Conservation (phyloP, 2,888 invertebrate genomes). For the Drosophila suboccidentalis region DNA sequence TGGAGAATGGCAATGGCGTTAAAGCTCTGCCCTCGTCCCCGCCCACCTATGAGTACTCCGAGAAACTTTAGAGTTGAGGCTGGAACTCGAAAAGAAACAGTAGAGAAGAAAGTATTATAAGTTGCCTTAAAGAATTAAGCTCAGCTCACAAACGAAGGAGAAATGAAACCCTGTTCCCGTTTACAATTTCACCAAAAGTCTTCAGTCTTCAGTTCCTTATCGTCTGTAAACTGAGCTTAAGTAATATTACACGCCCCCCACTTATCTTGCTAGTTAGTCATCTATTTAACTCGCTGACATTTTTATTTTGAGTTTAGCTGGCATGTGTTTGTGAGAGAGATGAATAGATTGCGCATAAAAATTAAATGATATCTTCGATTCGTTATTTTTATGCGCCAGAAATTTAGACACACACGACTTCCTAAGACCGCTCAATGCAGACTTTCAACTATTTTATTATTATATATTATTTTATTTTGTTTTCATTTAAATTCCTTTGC, state of each 20-base stretch:
- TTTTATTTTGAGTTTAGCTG: slow-evolving; percentile 50
- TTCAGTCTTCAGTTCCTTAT: too few relatives aligned
- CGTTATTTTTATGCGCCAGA: slow-evolving; percentile 77
- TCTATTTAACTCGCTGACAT: slow-evolving; percentile 44
- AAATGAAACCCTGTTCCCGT: background rate
- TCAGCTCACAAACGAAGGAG: background rate
- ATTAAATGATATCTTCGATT: slow-evolving; percentile 64
- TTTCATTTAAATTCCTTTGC: slow-evolving; percentile 10
- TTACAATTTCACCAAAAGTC: background rate
- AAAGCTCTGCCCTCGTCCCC: slow-evolving; percentile 20
- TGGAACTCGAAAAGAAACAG: background rate
- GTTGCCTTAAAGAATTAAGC: slow-evolving; percentile 34
- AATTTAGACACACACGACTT: slow-evolving; percentile 68
- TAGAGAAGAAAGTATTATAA: slow-evolving; percentile 52
- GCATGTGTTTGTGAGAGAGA: slow-evolving; percentile 79
- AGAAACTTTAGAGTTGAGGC: slow-evolving; percentile 53
- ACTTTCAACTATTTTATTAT: slow-evolving; percentile 13
- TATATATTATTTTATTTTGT: slow-evolving; percentile 10
- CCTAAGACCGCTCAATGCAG: slow-evolving; percentile 43
- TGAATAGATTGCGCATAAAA: slow-evolving; percentile 83
- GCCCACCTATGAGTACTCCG: slow-evolving; percentile 54
- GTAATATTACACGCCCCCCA: slow-evolving; percentile 11
- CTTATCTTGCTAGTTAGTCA: slow-evolving; percentile 44
- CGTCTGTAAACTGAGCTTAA: slow-evolving; percentile 14
- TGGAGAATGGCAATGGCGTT: slow-evolving; percentile 66